Base-by-base conservation (phyloP, 64 coral and sea anemone genomes). In the Porites australiensis region DNA sequence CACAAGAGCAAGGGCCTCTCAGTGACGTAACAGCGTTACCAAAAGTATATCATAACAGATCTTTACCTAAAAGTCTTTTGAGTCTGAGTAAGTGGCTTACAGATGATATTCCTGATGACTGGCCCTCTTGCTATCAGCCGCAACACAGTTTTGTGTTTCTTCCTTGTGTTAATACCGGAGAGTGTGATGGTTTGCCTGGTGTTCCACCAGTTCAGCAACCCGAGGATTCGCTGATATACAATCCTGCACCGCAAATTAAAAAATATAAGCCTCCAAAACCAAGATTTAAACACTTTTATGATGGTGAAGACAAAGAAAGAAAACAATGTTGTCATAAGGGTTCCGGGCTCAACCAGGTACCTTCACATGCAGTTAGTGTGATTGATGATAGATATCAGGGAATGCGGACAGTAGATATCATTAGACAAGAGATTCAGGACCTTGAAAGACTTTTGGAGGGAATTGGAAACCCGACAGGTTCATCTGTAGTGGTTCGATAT, bases 391-490 rank as follows among this genome's bases (percentile, higher is more conserved):
- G 7, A 13, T 81, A 79, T 8, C 21, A 70, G 62, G 82, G 93
- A 13, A 91, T 71, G 45, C 82, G 88, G 45, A 70, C 73, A 81
- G 82, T 64, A 81, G 82, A 91, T 73, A 86, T 95, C 70, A 91
- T 95, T 73, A 66, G 66, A 87, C 74, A 91, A 87, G 93, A 95
- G 71, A 91, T 95, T 60, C 22, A 14, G 46, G 88, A 95, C 59
- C 79, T 95, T 55, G 93, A 91, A 62, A 87, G 72, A 64, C 80
- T 95, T 67, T 58, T 95, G 61, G 73, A 73, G 74, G 88, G 93
- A 58, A 89, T 92, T 77, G 94, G 94, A 70, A 96, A 96, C 23
- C 94, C 94, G 15, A 59, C 22, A 22, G 84, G 89, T 6, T 92
- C 89, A 50, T 96, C 94, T 4, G 13, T 96, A 1, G 77, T 96